Base-by-base conservation (phyloP, 2,888 invertebrate genomes). In the Hymenopus coronatus region DNA sequence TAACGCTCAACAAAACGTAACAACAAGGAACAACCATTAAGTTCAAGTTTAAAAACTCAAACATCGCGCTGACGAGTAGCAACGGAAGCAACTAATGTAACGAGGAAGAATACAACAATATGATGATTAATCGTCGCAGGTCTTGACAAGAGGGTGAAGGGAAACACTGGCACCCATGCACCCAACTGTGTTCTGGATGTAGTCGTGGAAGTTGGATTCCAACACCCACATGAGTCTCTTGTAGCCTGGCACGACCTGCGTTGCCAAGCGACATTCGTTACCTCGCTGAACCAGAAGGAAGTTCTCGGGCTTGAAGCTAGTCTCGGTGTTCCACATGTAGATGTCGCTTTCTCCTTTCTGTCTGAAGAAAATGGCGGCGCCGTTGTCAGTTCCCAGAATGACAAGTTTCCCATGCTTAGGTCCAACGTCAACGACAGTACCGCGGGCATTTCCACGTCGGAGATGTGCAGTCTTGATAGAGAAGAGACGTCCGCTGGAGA, bases 131-230 rank as follows among this genome's bases (percentile, higher is more conserved):
- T 25, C 85, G 33, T 90, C 90, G 91, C 93, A 93, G 82, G 94
- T 94, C 89, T 94, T 94, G 88, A 95, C 93, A 87, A 96, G 93
- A 1, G 96, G 96, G 93, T 95, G 95, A 87, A 96, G 93, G 54
- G 94, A 93, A 90, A 96, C 94, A 70, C 94, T 95, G 40, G 96
- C 94, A n/a, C 96, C 96, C 90, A 94, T 93, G 91, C 95, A 95
- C 84, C 96, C 95, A 82, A 94, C 94, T 70, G 94, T 94, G 90
- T 95, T 94, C 7, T 94, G 92, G 90, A 96, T 94, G 91, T 94
- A 96, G 92, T 96, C 96, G 88, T 95, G 95, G 94, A 96, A 95
- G 92, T 96, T 96, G 91, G 95, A 95, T 91, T 96, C 96, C 90
- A 96, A 92, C 20, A 94, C 94, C 95, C 96, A 95, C 94, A 96